Evolutionary conservation across 2,888 invertebrate species (phyloP), one percentile per base, ranked within the genome.

Genomic region (Cylloceria caligata): DNA sequence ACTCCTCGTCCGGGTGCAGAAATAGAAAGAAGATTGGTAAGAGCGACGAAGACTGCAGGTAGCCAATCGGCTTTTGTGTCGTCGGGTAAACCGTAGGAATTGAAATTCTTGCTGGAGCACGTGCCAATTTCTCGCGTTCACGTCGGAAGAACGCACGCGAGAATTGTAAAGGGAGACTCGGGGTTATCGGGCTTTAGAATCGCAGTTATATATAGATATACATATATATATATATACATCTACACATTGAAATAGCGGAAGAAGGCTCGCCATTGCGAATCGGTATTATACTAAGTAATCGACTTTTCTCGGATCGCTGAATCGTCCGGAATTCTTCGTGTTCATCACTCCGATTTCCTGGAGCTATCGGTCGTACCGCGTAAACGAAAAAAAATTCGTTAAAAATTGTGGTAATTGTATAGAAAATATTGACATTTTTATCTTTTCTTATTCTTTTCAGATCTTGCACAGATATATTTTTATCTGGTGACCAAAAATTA

Each of bases 71-170:
- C 42, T 71, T 71, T 71, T 71, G 57, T 57, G 45, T 42, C 71
- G 57, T 42, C 27, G 16, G 27, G 39, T 27, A 30, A 39, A 42
- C 57, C 55, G 27, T 42, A 57, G 42, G 36, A 71, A 71, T 71
- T 27, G 71, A 42, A 60, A 71, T 71, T 71, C 42, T 19, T 16
- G 16, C 2, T 13, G 39, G 16, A 42, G 55, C 42, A 71, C 71
- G 71, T 57, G 71, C 57, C 71, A 57, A 71, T 71, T 57, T 57
- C 55, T 57, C 71, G 71, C 30, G 60, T 65, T 55, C n/a, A 69
- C 36, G 52, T 52, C 36, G 21, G 27, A 24, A 39, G 39, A 45
- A 52, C 36, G 60, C 60, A 52, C 68, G 55, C 42, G 42, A 71
- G 39, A 45, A 24, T 42, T 42, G 55, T 6, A 57, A 39, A 42